Evolutionary conservation across 1,140 invertebrate genomes (phyloP).

Genomic region (Bombyx mori): DNA sequence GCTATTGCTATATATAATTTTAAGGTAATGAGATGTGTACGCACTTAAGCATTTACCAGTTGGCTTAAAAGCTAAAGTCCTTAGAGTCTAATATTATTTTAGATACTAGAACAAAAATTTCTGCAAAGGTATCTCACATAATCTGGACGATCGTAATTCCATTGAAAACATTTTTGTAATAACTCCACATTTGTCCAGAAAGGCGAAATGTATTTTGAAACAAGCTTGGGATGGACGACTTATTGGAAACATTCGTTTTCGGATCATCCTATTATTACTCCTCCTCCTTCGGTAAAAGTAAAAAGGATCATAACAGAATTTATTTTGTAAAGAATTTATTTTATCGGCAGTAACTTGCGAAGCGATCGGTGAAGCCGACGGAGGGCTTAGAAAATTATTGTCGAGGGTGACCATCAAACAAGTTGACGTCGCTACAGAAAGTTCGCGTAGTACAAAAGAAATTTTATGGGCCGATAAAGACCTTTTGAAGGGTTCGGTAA

Average conservation of each 20-base stretch:
- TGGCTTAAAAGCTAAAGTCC: too few relatives aligned
- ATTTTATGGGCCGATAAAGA: constrained; percentile 62
- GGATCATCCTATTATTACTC: constrained; percentile 58
- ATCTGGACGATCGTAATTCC: too few relatives aligned
- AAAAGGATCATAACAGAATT: constrained; percentile 61
- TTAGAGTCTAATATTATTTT: too few relatives aligned
- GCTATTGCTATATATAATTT: too few relatives aligned
- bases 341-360: constrained; percentile 46
- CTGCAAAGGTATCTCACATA: too few relatives aligned
- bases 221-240: constrained; percentile 39
- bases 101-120: too few relatives aligned
- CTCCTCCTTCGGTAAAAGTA: constrained; percentile 40
- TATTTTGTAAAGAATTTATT: constrained; percentile 57
- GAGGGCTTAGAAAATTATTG: constrained; percentile 54
- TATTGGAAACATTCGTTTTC: constrained; percentile 50
- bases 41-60: too few relatives aligned
- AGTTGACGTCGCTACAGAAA: constrained; percentile 47
- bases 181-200: neutral
- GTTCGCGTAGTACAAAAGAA: constrained; percentile 53
- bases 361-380: constrained; percentile 35
- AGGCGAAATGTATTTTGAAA: constrained; percentile 9
- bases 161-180: too few relatives aligned
- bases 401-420: constrained; percentile 54
- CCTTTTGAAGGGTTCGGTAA: constrained; percentile 48
- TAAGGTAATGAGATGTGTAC: too few relatives aligned